Conservation (phyloP, 2,113 vertebrate genomes). For the Castor canadensis region DNA sequence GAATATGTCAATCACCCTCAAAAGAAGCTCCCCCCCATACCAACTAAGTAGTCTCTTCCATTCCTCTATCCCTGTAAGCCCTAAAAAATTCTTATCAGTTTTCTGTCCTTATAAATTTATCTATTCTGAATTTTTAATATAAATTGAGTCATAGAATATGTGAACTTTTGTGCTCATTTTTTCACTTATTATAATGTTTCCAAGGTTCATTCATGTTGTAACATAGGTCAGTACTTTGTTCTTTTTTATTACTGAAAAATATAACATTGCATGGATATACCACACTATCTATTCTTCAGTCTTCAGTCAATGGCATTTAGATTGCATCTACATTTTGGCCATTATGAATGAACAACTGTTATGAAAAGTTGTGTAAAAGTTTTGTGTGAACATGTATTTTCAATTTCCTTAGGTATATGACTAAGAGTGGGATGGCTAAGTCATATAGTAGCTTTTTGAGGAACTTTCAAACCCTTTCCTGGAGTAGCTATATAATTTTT, state of each 20-base stretch:
- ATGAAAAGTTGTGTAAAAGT: not conserved
- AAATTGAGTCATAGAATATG: not conserved
- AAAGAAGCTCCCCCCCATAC: not conserved
- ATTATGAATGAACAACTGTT: not conserved
- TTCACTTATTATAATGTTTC: not conserved
- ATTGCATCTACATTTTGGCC: not conserved
- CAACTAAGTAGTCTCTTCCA: not conserved
- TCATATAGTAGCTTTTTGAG: not conserved
- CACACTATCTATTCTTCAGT: not conserved
- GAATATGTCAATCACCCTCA: not conserved
- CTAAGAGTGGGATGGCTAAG: not conserved
- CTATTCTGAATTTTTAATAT: not conserved
- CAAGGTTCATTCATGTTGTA: not conserved
- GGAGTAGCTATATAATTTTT: not conserved
- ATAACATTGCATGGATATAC: not conserved
- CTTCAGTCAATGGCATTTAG: not conserved
- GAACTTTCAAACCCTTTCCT: not conserved
- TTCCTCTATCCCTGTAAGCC: not conserved
- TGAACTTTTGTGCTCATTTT: not conserved
- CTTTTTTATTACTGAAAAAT: not conserved
- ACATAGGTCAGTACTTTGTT: not conserved
- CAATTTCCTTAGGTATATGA: not conserved
- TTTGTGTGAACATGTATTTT: not conserved
- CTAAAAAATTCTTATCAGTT: not conserved
- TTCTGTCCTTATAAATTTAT: not conserved